phyloP scores from a whole-genome alignment of 2,888 invertebrate genomes.

The Brenthis daphne region DNA sequence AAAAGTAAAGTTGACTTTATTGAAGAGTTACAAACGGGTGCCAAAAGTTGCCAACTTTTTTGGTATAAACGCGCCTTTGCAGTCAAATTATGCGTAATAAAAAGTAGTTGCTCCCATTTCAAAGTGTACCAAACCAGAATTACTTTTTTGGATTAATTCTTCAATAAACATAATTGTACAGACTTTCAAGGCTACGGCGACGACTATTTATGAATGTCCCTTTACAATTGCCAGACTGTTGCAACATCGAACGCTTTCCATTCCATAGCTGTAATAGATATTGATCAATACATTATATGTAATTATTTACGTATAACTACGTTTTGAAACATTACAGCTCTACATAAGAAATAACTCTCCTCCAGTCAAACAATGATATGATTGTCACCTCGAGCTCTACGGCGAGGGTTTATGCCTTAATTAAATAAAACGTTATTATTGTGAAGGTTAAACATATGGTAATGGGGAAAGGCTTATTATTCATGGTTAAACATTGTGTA shows the following conservation, averaged over 20 bases:
- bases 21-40: too few species aligned
- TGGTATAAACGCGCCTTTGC: background rate
- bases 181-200: background rate
- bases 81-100: slow-evolving; percentile 1
- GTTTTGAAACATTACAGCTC: background rate
- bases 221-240: background rate
- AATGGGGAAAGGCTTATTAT: slow-evolving; percentile 6
- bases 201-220: background rate
- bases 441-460: slow-evolving; percentile 6
- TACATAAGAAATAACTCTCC: background rate
- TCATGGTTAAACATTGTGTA: background rate
- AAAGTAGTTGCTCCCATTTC: slow-evolving; percentile 8
- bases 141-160: background rate
- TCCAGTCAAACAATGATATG: too few species aligned
- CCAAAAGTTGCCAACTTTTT: too few species aligned
- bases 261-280: background rate
- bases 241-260: background rate
- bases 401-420: background rate
- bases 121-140: background rate
- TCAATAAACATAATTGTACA: background rate
- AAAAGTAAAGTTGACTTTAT: too few species aligned
- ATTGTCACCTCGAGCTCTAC: background rate
- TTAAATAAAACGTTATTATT: background rate
- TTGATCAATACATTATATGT: background rate
- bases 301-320: background rate